Evolutionary conservation across 92 coral and sea anemone species (phyloP).

Genomic region (Bergia sp.): DNA sequence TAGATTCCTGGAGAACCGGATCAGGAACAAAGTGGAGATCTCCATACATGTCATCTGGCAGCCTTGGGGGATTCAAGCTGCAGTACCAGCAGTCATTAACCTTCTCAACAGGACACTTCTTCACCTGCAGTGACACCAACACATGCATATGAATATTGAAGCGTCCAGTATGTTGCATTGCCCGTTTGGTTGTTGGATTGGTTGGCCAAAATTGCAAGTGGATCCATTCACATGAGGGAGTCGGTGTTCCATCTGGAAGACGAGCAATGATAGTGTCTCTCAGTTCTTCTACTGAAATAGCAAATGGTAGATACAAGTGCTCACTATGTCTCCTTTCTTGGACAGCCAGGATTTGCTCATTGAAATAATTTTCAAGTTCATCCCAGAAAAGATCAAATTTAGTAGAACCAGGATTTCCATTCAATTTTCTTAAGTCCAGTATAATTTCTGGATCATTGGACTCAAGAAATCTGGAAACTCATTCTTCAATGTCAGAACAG

Average conservation of each 20-base stretch:
- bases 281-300: conserved; percentile 27
- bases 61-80: background rate
- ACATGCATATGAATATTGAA: background rate
- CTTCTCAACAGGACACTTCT: background rate
- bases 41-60: background rate
- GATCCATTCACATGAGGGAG: conserved; percentile 18
- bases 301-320: conserved; percentile 29
- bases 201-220: conserved; percentile 26
- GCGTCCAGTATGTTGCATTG: conserved; percentile 7
- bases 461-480: background rate
- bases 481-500: background rate
- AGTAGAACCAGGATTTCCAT: conserved; percentile 16
- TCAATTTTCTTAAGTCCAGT: background rate
- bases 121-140: background rate
- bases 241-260: conserved; percentile 29
- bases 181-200: background rate
- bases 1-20: conserved; percentile 3
- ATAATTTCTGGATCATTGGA: conserved; percentile 18
- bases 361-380: background rate
- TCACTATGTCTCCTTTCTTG: conserved; percentile 28
- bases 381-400: conserved; percentile 12
- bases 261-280: background rate
- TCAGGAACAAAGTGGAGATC: conserved; percentile 17
- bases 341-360: conserved; percentile 4
- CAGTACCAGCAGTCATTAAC: background rate